These are phyloP conservation scores for Falco naumanni DNA, from an alignment of 2,797 vertebrate species.

Conservation along the genomic window DNA sequence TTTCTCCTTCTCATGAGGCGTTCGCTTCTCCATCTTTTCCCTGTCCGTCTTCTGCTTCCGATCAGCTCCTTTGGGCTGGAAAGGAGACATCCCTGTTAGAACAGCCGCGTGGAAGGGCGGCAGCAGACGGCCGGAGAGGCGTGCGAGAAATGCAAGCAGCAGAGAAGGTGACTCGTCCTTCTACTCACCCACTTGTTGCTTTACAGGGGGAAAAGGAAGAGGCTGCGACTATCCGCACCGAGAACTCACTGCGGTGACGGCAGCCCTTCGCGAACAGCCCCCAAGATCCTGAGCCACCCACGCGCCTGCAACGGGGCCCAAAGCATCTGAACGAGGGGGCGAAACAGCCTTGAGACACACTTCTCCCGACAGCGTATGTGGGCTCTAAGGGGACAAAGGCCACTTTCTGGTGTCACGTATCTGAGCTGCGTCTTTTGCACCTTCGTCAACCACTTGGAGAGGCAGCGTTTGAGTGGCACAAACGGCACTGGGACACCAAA, in stretches of 20 bases:
- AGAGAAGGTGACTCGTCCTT: not conserved
- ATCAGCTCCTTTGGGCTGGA: conserved; percentile 83
- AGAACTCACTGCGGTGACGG: not conserved
- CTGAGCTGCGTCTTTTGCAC: not conserved
- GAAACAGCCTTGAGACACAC: not conserved
- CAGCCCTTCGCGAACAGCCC: not conserved
- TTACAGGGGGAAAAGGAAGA: not conserved
- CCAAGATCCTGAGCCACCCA: not conserved
- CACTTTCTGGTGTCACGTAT: not conserved
- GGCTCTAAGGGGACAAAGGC: not conserved
- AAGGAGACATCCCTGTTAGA: conserved; percentile 19
- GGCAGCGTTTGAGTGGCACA: not conserved
- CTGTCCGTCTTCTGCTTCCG: conserved; percentile 83
- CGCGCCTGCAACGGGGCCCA: not conserved
- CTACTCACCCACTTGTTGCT: not conserved
- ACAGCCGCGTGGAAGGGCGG: not conserved
- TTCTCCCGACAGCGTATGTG: fast-evolving
- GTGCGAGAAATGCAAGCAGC: not conserved
- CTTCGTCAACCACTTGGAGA: not conserved
- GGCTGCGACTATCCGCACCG: not conserved
- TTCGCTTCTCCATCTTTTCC: conserved; percentile 85
- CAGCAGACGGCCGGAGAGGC: not conserved
- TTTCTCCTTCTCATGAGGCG: conserved; percentile 82
- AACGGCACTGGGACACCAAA: fast-evolving
- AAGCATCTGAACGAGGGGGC: not conserved